Percentiles rank a stretch among this genome's conserved stretches.
Evolutionary conservation across 2,888 invertebrate species (phyloP).

Genomic region (Chrysolina americana): DNA sequence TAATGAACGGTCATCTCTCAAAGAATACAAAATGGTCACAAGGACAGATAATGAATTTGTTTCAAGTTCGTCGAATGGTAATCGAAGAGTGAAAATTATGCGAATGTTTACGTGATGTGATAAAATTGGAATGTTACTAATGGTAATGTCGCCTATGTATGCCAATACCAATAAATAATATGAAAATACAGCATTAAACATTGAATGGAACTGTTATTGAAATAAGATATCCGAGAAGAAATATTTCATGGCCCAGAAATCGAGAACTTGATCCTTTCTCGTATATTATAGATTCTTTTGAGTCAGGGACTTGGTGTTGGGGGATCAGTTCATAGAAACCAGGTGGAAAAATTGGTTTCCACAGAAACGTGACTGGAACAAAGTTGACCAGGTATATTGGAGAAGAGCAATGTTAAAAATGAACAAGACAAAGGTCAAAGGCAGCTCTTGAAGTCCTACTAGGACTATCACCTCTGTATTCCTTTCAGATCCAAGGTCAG

Average conservation of each 20-base stretch:
- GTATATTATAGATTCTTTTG: too few relatives aligned
- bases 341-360: too few relatives aligned
- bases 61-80: conserved; percentile 19
- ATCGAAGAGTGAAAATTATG: conserved; percentile 8
- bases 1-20: conserved; percentile 4
- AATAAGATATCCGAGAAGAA: conserved; percentile 9
- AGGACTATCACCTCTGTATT: too few relatives aligned
- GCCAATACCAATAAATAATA: conserved; percentile 15
- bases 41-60: conserved; percentile 22
- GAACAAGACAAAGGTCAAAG: too few relatives aligned
- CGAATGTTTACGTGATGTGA: conserved; percentile 30
- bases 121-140: conserved; percentile 31
- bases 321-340: too few relatives aligned
- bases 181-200: conserved; percentile 7
- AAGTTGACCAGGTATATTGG: too few relatives aligned
- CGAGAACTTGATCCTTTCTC: background rate
- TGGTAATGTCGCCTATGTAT: conserved; percentile 18
- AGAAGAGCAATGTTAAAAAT: too few relatives aligned
- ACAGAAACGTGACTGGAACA: too few relatives aligned
- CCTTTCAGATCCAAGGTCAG: too few relatives aligned
- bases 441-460: too few relatives aligned
- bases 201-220: conserved; percentile 8
- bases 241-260: conserved; percentile 12
- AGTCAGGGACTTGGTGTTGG: too few relatives aligned
- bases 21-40: conserved; percentile 14